Conservation (phyloP, 2,888 invertebrate species). For the Lithophane ornitopus region DNA sequence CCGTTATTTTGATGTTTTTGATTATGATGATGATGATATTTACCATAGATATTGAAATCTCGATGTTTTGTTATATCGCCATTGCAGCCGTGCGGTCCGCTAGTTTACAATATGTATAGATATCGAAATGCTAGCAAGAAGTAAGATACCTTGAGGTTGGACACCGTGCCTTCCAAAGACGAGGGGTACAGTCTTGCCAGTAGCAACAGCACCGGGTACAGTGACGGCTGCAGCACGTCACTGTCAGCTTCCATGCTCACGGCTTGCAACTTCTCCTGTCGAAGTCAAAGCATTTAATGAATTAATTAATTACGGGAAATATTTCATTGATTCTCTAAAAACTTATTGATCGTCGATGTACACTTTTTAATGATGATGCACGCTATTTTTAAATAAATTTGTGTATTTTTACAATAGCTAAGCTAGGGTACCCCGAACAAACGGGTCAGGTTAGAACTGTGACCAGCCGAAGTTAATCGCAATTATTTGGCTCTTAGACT, state of each 20-base stretch:
- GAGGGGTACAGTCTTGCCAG: conserved; percentile 95
- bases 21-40: too few species aligned
- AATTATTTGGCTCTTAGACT: too few species aligned
- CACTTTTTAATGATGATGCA: neutral
- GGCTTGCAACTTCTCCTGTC: conserved; percentile 81
- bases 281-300: neutral
- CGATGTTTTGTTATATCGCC: too few species aligned
- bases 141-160: conserved; percentile 91
- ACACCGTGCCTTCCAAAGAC: conserved; percentile 92
- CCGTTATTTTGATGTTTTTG: too few species aligned
- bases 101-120: neutral
- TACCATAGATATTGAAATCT: too few species aligned
- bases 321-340: neutral
- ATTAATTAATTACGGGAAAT: neutral
- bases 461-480: too few species aligned
- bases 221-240: conserved; percentile 89
- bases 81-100: neutral
- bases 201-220: conserved; percentile 95
- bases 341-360: neutral
- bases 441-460: neutral
- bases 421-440: neutral
- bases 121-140: neutral
- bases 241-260: conserved; percentile 60
- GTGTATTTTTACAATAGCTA: neutral
- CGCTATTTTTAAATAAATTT: neutral